phyloP scores from a whole-genome alignment of 1,140 invertebrate species.

The Drepana arcuata region DNA sequence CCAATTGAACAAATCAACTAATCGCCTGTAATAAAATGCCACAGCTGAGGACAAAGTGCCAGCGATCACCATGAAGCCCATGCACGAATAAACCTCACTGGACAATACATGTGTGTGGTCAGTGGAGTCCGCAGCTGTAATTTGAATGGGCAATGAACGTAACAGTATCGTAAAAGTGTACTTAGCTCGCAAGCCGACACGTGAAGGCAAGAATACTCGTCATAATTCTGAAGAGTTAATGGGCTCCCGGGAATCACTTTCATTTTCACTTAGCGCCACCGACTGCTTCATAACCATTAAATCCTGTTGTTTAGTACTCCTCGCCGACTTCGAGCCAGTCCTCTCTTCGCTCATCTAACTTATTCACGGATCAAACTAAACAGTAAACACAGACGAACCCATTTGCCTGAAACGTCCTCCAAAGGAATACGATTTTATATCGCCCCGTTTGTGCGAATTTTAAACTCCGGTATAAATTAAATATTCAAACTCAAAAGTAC shows the following conservation, averaged over 20 bases:
- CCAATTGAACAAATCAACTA: too few species aligned
- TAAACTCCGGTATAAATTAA: constrained; percentile 27
- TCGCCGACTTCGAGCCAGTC: constrained; percentile 22
- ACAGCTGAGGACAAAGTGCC: too few species aligned
- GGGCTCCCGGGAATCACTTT: constrained; percentile 47
- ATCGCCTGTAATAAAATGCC: too few species aligned
- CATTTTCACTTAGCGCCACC: constrained; percentile 54
- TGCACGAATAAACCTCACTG: too few species aligned
- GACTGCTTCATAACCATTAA: constrained; percentile 54
- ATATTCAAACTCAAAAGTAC: constrained; percentile 26
- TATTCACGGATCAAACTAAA: constrained; percentile 39
- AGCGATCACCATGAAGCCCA: too few species aligned
- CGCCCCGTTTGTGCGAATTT: constrained; percentile 17
- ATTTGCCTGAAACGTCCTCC: constrained; percentile 22
- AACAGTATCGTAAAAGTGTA: constrained; percentile 25
- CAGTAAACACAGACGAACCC: constrained; percentile 28
- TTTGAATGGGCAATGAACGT: constrained; percentile 19
- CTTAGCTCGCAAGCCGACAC: constrained; percentile 15
- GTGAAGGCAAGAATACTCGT: constrained; percentile 30
- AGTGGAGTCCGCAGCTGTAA: constrained; percentile 14
- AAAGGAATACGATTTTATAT: constrained; percentile 26
- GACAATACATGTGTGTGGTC: too few species aligned
- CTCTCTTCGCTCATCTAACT: constrained; percentile 31
- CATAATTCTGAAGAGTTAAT: constrained; percentile 41
- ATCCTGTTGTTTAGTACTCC: constrained; percentile 47